phyloP scores from a whole-genome alignment of 2,113 vertebrate genomes.

The Ailuropoda melanoleuca region DNA sequence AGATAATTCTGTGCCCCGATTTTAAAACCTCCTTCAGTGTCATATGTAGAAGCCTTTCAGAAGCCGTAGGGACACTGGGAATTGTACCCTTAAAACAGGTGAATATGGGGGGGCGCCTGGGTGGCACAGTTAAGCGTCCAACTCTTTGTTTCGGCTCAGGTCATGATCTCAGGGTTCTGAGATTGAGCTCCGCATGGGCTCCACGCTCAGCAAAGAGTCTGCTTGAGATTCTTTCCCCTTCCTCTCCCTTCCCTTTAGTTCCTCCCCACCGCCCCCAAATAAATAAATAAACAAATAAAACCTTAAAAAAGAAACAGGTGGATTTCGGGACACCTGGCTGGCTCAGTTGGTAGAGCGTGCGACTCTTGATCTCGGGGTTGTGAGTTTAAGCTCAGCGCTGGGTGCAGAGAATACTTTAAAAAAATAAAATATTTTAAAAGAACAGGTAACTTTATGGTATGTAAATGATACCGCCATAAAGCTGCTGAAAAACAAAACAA shows the following conservation, averaged over 20 bases:
- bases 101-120: background rate
- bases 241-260: background rate
- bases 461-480: background rate
- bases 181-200: background rate
- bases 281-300: background rate
- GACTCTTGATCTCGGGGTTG: background rate
- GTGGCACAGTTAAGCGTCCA: background rate
- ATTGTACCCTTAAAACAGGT: background rate
- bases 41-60: background rate
- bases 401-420: background rate
- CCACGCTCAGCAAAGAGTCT: background rate
- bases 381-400: background rate
- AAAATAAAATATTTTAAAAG: background rate
- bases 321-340: background rate
- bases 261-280: background rate
- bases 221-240: background rate
- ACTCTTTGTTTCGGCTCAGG: background rate
- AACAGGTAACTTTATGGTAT: background rate
- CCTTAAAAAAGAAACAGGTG: background rate
- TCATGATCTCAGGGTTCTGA: background rate
- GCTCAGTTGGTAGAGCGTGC: background rate
- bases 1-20: background rate
- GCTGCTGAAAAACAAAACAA: background rate
- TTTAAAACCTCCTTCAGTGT: constrained; percentile 2
- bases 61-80: background rate